Evolutionary conservation across 2,888 invertebrate species (phyloP).

Genomic region (Marronus borbonicus): DNA sequence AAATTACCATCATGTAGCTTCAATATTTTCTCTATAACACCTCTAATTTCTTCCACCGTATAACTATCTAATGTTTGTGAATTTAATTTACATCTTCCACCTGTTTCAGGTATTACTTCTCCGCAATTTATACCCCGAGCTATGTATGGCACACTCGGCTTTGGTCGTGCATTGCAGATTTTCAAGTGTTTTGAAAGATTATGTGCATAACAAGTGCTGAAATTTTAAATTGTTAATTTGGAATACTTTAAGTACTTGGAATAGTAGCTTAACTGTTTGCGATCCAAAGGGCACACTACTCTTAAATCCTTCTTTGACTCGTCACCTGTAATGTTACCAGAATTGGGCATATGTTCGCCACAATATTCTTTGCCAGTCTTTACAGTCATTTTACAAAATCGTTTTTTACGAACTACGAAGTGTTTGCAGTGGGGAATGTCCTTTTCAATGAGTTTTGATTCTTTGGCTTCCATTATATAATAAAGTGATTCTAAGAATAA

Average conservation of each 20-base stretch:
- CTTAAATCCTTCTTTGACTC: conserved; percentile 67
- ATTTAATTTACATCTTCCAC: conserved; percentile 49
- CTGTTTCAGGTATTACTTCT: conserved; percentile 56
- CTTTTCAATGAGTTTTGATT: not conserved
- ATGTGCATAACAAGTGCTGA: conserved; percentile 78
- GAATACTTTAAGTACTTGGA: not conserved
- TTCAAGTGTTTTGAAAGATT: conserved; percentile 80
- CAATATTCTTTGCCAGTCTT: conserved; percentile 80
- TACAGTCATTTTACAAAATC: conserved; percentile 84
- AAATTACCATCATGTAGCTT: conserved; percentile 65
- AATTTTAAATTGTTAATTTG: conserved; percentile 59
- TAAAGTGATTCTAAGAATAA: too few species aligned
- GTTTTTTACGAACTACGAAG: conserved; percentile 81
- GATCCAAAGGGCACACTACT: conserved; percentile 82
- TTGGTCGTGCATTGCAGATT: conserved; percentile 81
- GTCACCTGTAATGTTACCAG: conserved; percentile 30
- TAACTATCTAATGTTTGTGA: conserved; percentile 68
- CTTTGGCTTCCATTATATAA: conserved; percentile 1
- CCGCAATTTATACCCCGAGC: conserved; percentile 71
- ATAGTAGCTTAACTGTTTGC: conserved; percentile 75
- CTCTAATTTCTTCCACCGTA: conserved; percentile 65
- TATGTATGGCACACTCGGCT: conserved; percentile 73
- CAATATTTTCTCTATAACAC: conserved; percentile 70
- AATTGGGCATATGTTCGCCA: conserved; percentile 78
- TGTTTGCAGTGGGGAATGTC: conserved; percentile 72